phyloP scores from a whole-genome alignment of 2,888 invertebrate species.

The Blastobasis adustella region DNA sequence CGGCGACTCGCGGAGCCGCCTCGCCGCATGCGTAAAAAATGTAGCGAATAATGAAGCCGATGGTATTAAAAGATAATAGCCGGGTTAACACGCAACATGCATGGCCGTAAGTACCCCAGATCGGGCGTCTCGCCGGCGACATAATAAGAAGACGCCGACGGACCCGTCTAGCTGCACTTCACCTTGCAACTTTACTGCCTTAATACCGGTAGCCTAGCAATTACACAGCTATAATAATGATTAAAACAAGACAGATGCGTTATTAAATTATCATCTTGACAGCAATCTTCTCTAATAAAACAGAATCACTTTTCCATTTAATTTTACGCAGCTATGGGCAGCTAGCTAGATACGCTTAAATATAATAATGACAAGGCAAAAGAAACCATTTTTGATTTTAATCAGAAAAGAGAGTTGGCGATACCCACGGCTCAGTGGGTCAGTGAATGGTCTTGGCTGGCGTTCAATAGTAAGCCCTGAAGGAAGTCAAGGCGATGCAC shows the following conservation, averaged over 20 bases:
- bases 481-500: constrained; percentile 63
- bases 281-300: too few relatives aligned
- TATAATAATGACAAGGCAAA: too few relatives aligned
- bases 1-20: constrained; percentile 59
- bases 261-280: too few relatives aligned
- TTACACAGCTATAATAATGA: too few relatives aligned
- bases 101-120: constrained; percentile 41
- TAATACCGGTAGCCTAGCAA: too few relatives aligned
- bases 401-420: constrained; percentile 17
- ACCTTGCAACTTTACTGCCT: constrained; percentile 1
- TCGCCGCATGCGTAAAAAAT: constrained; percentile 65
- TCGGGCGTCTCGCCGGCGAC: constrained; percentile 26
- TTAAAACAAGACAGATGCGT: too few relatives aligned
- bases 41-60: constrained; percentile 67
- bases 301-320: too few relatives aligned
- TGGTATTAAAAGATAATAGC: constrained; percentile 71
- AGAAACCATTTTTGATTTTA: too few relatives aligned
- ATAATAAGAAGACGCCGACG: constrained; percentile 20
- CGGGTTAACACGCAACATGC: constrained; percentile 51
- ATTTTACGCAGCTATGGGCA: too few relatives aligned
- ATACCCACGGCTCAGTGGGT: constrained; percentile 47
- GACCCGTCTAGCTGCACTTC: constrained; percentile 16
- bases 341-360: too few relatives aligned
- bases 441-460: constrained; percentile 61
- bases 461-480: constrained; percentile 44